Evolutionary conservation across 2,797 vertebrate species (phyloP).

Genomic region (Periophthalmus magnuspinnatus): DNA sequence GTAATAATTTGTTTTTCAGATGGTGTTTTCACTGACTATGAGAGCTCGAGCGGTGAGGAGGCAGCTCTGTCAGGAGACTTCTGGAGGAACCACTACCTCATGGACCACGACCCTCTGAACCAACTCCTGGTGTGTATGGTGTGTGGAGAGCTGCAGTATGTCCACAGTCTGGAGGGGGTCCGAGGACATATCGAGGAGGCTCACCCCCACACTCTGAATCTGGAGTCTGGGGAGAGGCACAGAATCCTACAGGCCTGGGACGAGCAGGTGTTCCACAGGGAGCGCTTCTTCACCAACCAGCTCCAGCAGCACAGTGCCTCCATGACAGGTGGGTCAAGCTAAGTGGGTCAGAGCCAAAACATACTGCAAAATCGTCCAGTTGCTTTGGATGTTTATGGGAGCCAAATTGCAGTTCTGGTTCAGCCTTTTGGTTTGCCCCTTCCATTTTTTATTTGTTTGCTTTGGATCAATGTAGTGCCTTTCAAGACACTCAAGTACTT

Average conservation of each 20-base stretch:
- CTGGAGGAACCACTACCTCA: slow-evolving; percentile 84
- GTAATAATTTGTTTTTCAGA: slow-evolving; percentile 30
- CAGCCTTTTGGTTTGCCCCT: too few species aligned
- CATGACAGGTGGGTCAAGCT: slow-evolving; percentile 51
- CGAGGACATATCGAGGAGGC: slow-evolving; percentile 84
- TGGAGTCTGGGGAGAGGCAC: slow-evolving; percentile 75
- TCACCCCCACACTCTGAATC: slow-evolving; percentile 81
- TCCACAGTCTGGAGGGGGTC: slow-evolving; percentile 81
- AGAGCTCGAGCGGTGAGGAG: slow-evolving; percentile 40
- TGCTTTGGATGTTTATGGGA: too few species aligned
- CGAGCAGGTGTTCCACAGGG: slow-evolving; percentile 78
- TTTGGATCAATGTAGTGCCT: too few species aligned
- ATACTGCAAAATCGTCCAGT: too few species aligned
- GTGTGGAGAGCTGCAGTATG: slow-evolving; percentile 85
- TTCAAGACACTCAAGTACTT: too few species aligned
- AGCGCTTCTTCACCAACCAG: slow-evolving; percentile 81
- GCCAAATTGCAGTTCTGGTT: too few species aligned
- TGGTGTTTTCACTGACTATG: slow-evolving; percentile 58
- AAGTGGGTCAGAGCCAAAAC: background rate
- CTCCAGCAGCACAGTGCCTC: slow-evolving; percentile 70
- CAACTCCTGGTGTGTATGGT: slow-evolving; percentile 91
- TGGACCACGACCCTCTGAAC: slow-evolving; percentile 88
- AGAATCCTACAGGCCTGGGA: slow-evolving; percentile 85
- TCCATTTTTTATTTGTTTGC: too few species aligned
- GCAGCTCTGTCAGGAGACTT: slow-evolving; percentile 46